Conservation (phyloP, 2,797 vertebrate species). For the Cryptoblepharus egeriae region DNA sequence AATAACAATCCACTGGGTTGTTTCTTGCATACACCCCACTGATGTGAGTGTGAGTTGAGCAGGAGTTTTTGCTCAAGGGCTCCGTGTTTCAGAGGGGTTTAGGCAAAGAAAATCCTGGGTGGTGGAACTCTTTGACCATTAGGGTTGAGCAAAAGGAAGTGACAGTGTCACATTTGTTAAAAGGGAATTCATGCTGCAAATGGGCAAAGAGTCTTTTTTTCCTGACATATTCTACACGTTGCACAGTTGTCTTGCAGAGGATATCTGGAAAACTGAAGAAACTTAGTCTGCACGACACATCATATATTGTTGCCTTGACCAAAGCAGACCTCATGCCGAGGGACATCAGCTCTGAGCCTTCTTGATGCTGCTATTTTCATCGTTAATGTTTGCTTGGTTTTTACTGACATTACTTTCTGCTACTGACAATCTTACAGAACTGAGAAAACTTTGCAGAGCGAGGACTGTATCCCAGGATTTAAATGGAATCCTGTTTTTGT, state of each 20-base stretch:
- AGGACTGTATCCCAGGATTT: background rate
- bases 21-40: too few species aligned
- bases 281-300: background rate
- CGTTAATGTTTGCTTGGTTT: background rate
- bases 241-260: background rate
- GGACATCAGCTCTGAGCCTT: background rate
- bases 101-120: background rate
- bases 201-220: background rate
- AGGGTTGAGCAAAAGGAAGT: background rate
- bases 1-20: too few species aligned
- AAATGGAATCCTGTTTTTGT: background rate
- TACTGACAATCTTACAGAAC: background rate
- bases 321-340: background rate
- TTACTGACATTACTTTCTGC: background rate
- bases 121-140: background rate
- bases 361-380: conserved; percentile 22
- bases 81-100: too few species aligned
- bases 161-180: background rate
- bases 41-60: background rate
- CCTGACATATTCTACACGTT: background rate
- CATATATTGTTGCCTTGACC: background rate
- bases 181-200: background rate
- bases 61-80: background rate
- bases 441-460: too few species aligned
- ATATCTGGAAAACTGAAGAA: background rate